Evolutionary conservation across 2,888 invertebrate species (phyloP).

Genomic region (Pediacus dermestoides): DNA sequence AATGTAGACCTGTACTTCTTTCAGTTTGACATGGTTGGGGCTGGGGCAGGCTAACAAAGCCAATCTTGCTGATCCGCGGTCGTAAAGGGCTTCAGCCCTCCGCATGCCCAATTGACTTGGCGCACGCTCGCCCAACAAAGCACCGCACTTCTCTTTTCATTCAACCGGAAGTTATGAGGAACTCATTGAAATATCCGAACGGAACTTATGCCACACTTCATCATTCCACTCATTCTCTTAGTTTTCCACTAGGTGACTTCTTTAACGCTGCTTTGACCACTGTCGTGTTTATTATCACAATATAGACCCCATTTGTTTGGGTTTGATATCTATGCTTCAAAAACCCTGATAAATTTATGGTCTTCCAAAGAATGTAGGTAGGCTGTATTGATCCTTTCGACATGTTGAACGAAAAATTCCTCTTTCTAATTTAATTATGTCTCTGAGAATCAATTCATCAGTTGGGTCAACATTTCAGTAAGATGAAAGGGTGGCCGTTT

Average conservation of each 20-base stretch:
- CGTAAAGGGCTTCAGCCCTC: slow-evolving; percentile 30
- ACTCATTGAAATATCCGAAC: slow-evolving; percentile 49
- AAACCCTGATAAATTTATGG: too few relatives aligned
- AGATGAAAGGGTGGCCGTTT: slow-evolving; percentile 27
- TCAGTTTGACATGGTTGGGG: slow-evolving; percentile 36
- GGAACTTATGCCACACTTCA: slow-evolving; percentile 43
- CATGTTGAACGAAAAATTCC: too few relatives aligned
- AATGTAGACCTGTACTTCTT: slow-evolving; percentile 35
- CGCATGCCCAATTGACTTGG: slow-evolving; percentile 45
- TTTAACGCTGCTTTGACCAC: slow-evolving; percentile 9
- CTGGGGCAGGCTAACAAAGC: slow-evolving; percentile 42
- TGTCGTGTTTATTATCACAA: too few relatives aligned
- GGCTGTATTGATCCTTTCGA: too few relatives aligned
- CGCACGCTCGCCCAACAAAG: slow-evolving; percentile 41
- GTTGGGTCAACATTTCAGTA: slow-evolving; percentile 30
- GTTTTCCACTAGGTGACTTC: slow-evolving; percentile 32
- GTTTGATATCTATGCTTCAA: too few relatives aligned
- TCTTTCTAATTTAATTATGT: slow-evolving; percentile 28
- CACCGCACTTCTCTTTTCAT: slow-evolving; percentile 37
- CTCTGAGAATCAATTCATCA: slow-evolving; percentile 27
- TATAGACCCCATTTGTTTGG: too few relatives aligned
- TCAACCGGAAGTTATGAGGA: slow-evolving; percentile 49
- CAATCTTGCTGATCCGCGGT: slow-evolving; percentile 41
- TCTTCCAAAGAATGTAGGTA: too few relatives aligned
- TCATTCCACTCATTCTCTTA: slow-evolving; percentile 37